Conservation (phyloP, 2,888 invertebrate species). For the Cryptocheilus praepositus region DNA sequence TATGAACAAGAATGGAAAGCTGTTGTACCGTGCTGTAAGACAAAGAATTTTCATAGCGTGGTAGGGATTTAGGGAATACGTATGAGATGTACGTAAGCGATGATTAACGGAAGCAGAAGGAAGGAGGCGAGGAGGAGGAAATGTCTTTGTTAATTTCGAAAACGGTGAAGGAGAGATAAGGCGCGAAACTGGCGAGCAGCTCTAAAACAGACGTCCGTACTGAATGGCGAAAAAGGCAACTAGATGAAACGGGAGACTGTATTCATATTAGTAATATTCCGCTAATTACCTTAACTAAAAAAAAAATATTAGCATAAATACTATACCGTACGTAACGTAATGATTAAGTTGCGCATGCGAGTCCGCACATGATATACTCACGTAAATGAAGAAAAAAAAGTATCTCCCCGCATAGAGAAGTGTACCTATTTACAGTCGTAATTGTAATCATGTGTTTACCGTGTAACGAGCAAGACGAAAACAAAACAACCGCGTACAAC, state of each 20-base stretch:
- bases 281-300: slow-evolving; percentile 50
- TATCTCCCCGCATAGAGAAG: slow-evolving; percentile 49
- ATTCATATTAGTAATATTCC: slow-evolving; percentile 60
- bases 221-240: slow-evolving; percentile 30
- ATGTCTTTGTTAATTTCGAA: slow-evolving; percentile 3
- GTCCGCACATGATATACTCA: slow-evolving; percentile 57
- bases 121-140: neutral
- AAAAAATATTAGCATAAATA: slow-evolving; percentile 59
- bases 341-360: slow-evolving; percentile 64
- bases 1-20: slow-evolving; percentile 46
- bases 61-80: slow-evolving; percentile 45
- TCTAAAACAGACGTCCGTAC: slow-evolving; percentile 59
- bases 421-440: slow-evolving; percentile 52
- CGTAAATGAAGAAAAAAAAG: slow-evolving; percentile 46
- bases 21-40: slow-evolving; percentile 46
- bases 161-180: slow-evolving; percentile 15
- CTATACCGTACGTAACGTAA: slow-evolving; percentile 65
- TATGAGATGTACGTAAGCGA: slow-evolving; percentile 45
- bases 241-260: slow-evolving; percentile 21
- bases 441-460: slow-evolving; percentile 62
- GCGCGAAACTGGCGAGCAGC: slow-evolving; percentile 26
- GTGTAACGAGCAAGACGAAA: slow-evolving; percentile 34
- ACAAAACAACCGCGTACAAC: slow-evolving; percentile 33
- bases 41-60: slow-evolving; percentile 41
- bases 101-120: slow-evolving; percentile 12